Evolutionary conservation across 2,113 vertebrate genomes (phyloP).

Genomic region (Andinoacara biseriatus): DNA sequence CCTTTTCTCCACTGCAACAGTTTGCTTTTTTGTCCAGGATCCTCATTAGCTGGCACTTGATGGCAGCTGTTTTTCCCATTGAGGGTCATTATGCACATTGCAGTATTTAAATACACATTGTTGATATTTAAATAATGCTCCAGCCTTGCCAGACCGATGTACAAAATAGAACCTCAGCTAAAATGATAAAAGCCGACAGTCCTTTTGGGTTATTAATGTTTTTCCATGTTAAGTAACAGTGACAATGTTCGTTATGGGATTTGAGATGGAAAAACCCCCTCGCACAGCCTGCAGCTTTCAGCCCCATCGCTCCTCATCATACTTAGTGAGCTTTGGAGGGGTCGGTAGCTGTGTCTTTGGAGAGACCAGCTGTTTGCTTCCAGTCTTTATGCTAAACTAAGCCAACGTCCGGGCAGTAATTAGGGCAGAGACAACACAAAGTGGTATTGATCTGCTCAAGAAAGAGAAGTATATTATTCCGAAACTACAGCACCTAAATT

Average conservation of each 20-base stretch:
- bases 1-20: background rate
- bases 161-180: fast-evolving
- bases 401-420: background rate
- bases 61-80: background rate
- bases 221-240: background rate
- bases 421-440: background rate
- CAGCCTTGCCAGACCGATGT: background rate
- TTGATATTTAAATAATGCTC: background rate
- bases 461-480: background rate
- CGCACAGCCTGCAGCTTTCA: slow-evolving; percentile 3
- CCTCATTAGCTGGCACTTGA: background rate
- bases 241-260: background rate
- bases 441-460: background rate
- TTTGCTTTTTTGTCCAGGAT: background rate
- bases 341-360: background rate
- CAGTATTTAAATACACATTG: background rate
- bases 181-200: background rate
- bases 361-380: background rate
- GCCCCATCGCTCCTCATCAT: background rate
- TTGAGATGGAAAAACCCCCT: background rate
- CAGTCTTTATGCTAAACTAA: background rate
- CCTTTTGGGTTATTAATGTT: background rate
- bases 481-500: background rate
- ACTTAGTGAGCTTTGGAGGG: background rate
- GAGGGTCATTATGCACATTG: background rate